Percentiles rank a stretch among this genome's conserved stretches.
Conservation (phyloP, 92 coral and sea anemone genomes). For the Epizoanthus illoricatus region DNA sequence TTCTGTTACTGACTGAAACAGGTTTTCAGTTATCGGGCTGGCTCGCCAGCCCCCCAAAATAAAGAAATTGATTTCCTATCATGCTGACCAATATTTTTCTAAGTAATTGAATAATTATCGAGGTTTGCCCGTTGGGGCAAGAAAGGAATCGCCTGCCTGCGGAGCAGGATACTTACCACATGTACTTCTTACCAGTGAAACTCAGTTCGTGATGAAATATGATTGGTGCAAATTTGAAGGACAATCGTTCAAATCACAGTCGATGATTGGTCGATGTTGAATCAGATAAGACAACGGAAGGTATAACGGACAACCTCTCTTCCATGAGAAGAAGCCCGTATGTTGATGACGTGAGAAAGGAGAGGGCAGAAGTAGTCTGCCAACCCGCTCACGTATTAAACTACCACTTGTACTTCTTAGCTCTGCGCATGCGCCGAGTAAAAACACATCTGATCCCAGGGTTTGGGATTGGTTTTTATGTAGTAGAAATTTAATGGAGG, state of each 20-base stretch:
- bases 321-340: constrained; percentile 16
- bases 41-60: not conserved
- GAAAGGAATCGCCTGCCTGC: not conserved
- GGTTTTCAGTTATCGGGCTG: not conserved
- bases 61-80: not conserved
- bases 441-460: not conserved
- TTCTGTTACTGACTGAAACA: no score
- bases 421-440: constrained; percentile 36
- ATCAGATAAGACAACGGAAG: not conserved
- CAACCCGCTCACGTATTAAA: not conserved
- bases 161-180: constrained; percentile 54
- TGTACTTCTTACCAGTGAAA: constrained; percentile 77
- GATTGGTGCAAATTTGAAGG: constrained; percentile 5
- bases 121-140: constrained; percentile 25
- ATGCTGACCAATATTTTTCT: constrained; percentile 29
- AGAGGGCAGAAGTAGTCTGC: not conserved
- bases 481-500: not conserved
- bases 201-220: not conserved
- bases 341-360: not conserved
- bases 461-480: no score
- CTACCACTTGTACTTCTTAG: constrained; percentile 43
- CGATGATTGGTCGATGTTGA: not conserved
- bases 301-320: not conserved
- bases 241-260: constrained; percentile 8
- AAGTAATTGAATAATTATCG: constrained; percentile 26